phyloP scores from a whole-genome alignment of 2,797 vertebrate genomes.

The Neostethus bicornis region DNA sequence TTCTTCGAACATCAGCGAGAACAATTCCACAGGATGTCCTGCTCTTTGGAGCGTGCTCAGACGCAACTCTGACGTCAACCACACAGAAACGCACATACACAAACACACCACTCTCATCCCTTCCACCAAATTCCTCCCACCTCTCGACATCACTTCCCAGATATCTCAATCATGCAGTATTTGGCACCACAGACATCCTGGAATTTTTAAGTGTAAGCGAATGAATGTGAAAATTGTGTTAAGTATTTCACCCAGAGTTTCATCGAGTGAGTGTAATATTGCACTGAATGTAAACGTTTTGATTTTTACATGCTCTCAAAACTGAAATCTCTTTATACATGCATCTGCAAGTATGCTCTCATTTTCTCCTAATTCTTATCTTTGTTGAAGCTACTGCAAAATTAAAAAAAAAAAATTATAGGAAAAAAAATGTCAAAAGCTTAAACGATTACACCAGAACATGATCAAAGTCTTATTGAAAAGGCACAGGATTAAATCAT shows the following conservation, averaged over 20 bases:
- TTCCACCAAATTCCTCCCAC: constrained; percentile 49
- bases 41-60: constrained; percentile 59
- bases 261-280: not conserved
- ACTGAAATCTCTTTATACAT: not conserved
- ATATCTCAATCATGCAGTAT: constrained; percentile 49
- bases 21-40: constrained; percentile 75
- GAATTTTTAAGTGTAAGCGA: constrained; percentile 14
- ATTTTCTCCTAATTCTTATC: too few species aligned
- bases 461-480: not conserved
- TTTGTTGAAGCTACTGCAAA: too few species aligned
- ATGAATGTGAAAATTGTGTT: not conserved
- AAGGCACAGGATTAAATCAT: not conserved
- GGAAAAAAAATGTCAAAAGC: too few species aligned
- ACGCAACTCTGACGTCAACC: constrained; percentile 72
- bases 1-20: constrained; percentile 54
- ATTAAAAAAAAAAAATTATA: too few species aligned
- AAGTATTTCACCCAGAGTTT: not conserved
- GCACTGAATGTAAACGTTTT: not conserved
- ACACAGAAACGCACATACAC: constrained; percentile 25
- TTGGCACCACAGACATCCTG: constrained; percentile 35
- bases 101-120: constrained; percentile 15
- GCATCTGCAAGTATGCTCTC: too few species aligned
- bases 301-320: not conserved
- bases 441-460: too few species aligned
- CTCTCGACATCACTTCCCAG: constrained; percentile 50